A percentile compares a stretch with the other conserved stretches of the same genome.
phyloP scores from a whole-genome alignment of 2,888 invertebrate species.

The Altica lythri region DNA sequence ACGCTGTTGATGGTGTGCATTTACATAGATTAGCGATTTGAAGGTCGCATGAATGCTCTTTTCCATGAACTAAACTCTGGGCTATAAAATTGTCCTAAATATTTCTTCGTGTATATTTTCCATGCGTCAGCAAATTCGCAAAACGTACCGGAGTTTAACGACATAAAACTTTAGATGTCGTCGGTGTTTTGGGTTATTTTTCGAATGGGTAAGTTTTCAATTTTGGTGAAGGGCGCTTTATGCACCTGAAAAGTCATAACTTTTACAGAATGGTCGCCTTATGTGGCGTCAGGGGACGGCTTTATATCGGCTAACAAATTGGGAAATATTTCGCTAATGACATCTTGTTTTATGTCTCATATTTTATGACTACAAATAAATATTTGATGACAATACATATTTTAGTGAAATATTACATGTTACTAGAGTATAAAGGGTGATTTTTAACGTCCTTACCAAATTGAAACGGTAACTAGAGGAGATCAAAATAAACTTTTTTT shows the following conservation, averaged over 20 bases:
- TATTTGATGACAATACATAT: too few species aligned
- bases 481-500: too few species aligned
- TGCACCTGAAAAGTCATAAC: conserved; percentile 18
- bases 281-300: neutral
- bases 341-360: neutral
- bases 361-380: too few species aligned
- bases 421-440: too few species aligned
- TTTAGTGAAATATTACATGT: too few species aligned
- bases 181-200: conserved; percentile 17
- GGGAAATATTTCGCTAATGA: conserved; percentile 9
- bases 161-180: conserved; percentile 25
- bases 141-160: conserved; percentile 24
- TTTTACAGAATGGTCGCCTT: conserved; percentile 11
- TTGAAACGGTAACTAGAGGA: too few species aligned
- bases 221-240: conserved; percentile 20
- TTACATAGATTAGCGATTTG: too few species aligned
- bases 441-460: too few species aligned
- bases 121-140: conserved; percentile 26
- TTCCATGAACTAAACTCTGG: neutral
- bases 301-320: conserved; percentile 17
- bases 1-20: too few species aligned
- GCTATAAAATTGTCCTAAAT: conserved; percentile 11
- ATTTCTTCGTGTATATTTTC: conserved; percentile 19
- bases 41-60: too few species aligned
- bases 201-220: conserved; percentile 23